phyloP scores from a whole-genome alignment of 2,113 vertebrate species.

The Felis chaus region DNA sequence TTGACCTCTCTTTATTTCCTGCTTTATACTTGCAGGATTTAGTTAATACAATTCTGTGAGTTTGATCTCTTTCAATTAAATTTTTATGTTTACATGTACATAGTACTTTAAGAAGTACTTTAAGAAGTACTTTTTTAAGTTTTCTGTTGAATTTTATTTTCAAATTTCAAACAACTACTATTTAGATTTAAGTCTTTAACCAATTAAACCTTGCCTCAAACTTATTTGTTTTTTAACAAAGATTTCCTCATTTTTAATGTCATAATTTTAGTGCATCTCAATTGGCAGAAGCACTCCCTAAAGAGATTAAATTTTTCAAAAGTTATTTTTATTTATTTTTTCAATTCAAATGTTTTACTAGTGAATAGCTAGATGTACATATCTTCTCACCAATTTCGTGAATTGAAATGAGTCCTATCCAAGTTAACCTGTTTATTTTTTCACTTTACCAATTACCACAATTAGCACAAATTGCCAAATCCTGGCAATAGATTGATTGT shows the following conservation, averaged over 20 bases:
- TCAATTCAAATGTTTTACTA: neutral
- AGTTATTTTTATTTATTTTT: neutral
- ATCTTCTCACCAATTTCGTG: neutral
- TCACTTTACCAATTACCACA: neutral
- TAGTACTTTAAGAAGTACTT: neutral
- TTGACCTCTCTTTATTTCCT: neutral
- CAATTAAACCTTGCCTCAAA: neutral
- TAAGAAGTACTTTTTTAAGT: neutral
- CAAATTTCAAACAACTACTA: neutral
- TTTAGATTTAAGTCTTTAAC: neutral
- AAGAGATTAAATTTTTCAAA: conserved; percentile 9
- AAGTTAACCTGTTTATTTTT: neutral
- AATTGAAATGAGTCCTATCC: neutral
- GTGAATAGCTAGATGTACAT: neutral
- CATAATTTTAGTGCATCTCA: neutral
- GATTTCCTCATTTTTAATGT: conserved; percentile 5
- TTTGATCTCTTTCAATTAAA: neutral
- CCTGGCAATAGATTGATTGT: neutral
- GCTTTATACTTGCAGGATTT: neutral
- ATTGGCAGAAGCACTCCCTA: neutral
- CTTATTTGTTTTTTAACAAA: neutral
- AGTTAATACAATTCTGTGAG: neutral
- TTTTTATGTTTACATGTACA: neutral
- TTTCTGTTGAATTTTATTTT: neutral
- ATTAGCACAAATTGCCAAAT: neutral